phyloP scores from a whole-genome alignment of 2,888 invertebrate genomes.

The Nudaria mundana region DNA sequence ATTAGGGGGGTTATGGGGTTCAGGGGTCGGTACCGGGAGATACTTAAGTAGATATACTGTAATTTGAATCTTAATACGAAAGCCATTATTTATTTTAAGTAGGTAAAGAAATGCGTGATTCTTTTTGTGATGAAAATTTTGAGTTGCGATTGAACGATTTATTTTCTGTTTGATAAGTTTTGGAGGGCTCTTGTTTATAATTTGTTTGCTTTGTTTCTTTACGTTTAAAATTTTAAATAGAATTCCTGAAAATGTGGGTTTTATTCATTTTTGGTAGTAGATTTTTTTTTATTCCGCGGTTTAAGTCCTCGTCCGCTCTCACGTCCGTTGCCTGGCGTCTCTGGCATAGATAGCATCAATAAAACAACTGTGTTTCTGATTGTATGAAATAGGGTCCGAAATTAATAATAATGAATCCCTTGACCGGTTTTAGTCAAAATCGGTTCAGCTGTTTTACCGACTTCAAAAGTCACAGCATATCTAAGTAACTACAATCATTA shows the following conservation, averaged over 20 bases:
- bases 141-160: conserved; percentile 48
- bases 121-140: conserved; percentile 49
- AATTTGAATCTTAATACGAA: conserved; percentile 72
- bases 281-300: conserved; percentile 1
- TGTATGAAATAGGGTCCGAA: too few species aligned
- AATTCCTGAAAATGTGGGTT: too few species aligned
- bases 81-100: conserved; percentile 72
- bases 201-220: conserved; percentile 9
- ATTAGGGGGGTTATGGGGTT: conserved; percentile 41
- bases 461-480: too few species aligned
- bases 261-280: conserved; percentile 2
- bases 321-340: too few species aligned
- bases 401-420: too few species aligned
- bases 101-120: conserved; percentile 56
- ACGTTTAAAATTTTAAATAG: conserved; percentile 8
- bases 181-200: conserved; percentile 20
- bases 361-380: too few species aligned
- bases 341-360: too few species aligned
- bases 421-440: too few species aligned
- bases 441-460: too few species aligned
- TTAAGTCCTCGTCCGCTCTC: too few species aligned
- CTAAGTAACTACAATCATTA: too few species aligned
- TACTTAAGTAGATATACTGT: conserved; percentile 64
- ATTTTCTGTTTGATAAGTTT: conserved; percentile 33
- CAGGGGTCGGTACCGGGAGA: conserved; percentile 25